Percentiles rank a stretch among this genome's conserved stretches.
Conservation (phyloP, 2,113 vertebrate species). For the Lampris megalopsis region DNA sequence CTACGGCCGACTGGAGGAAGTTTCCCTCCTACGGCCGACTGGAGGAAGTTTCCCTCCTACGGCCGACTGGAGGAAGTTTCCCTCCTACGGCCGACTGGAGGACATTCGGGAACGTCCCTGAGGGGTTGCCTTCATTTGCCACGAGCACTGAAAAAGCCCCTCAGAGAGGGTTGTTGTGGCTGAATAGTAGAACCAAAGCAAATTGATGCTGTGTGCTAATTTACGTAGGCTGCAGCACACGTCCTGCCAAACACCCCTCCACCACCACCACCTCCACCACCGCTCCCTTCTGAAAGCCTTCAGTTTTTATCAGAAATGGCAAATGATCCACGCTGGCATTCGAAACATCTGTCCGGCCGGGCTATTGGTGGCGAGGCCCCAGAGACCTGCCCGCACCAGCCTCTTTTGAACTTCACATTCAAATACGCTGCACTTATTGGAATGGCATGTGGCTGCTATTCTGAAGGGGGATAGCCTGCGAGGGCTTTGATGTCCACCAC, state of each 20-base stretch:
- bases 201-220: neutral
- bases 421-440: slow-evolving; percentile 76
- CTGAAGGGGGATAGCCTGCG: slow-evolving; percentile 76
- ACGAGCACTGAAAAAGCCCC: neutral
- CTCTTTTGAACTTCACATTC: slow-evolving; percentile 80
- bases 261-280: no score
- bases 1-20: no score
- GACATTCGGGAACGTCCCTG: no score
- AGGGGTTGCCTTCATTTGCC: no score
- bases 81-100: no score
- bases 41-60: no score
- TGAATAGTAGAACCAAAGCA: neutral
- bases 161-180: neutral
- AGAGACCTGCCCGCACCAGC: slow-evolving; percentile 69
- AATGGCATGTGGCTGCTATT: slow-evolving; percentile 81
- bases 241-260: slow-evolving; percentile 44
- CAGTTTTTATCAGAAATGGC: slow-evolving; percentile 63
- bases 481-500: slow-evolving; percentile 76
- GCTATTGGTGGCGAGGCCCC: slow-evolving; percentile 69
- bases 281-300: slow-evolving; percentile 54
- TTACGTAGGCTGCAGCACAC: slow-evolving; percentile 40
- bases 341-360: slow-evolving; percentile 78
- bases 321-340: slow-evolving; percentile 70
- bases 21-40: no score
- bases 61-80: no score